Base-by-base conservation (phyloP, 2,113 vertebrate genomes). In the Crotalus helleri region DNA sequence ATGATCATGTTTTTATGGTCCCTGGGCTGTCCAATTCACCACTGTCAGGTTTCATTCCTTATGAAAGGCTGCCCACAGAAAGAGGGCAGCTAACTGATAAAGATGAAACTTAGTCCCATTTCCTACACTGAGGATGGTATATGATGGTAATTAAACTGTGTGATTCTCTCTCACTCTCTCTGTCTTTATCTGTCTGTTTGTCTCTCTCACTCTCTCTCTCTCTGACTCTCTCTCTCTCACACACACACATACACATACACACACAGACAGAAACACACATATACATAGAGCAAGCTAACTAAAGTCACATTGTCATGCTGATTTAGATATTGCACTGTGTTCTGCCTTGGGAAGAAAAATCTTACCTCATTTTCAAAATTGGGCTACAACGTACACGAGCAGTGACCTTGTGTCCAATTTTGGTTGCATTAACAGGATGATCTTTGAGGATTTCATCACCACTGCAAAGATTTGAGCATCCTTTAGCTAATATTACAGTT, bases 401-500 rank as follows among this genome's bases (percentile, higher is more conserved):
- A 51, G 46, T 23, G 11, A 93, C 74, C 19, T 39, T 23, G n/a
- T 69, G 33, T 93, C 94, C 29, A 19, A 6, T 92, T 95, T 93
- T 94, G 89, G 54, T 92, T 88, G 81, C 91, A 90, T 33, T 86
- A 91, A 46, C 57, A n/a, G 95, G 93, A 94, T 94, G 33, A 81
- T 95, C 95, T 95, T 96, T 96, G 94, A 94, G 94, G 93, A 64
- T 87, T 93, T 85, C 81, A 57, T 92, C 88, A 69, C 91, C 90
- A 94, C 94, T 94, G 94, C 95, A 92, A 89, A 95, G 81, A 95
- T 92, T 94, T 93, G 74, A 95, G 93, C 92, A 89, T 96, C 85
- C 93, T 93, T 94, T 92, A 93, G 95, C 92, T 97, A 92, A 94
- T 95, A 96, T 92, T 95, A 91, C 95, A 95, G 93, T 89, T 95